Conservation (phyloP, 1,140 invertebrate genomes). For the Phocides pigmalion region DNA sequence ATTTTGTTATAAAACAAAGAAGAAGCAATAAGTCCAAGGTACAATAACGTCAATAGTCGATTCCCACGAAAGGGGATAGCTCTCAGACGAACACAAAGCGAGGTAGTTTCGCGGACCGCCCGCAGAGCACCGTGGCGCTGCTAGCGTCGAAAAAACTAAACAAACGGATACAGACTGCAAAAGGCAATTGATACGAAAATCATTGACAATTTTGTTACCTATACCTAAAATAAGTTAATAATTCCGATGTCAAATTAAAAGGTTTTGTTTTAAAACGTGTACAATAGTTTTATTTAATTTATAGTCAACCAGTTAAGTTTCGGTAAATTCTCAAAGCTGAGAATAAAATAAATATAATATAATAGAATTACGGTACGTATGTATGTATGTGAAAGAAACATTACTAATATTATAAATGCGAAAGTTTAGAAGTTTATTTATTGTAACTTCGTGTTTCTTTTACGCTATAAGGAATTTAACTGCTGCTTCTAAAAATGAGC, state of each 20-base stretch:
- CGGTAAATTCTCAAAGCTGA: no score
- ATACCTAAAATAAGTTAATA: not conserved
- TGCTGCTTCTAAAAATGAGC: no score
- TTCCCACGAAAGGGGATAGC: constrained; percentile 63
- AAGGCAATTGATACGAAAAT: constrained; percentile 33
- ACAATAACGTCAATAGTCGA: constrained; percentile 55
- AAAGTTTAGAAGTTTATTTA: no score
- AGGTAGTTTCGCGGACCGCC: constrained; percentile 59
- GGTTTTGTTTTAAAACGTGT: not conserved
- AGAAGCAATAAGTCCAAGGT: constrained; percentile 52
- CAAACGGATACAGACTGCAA: constrained; percentile 37
- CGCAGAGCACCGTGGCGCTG: constrained; percentile 51
- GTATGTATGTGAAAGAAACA: no score
- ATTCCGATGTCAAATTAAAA: no score
- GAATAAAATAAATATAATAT: no score
- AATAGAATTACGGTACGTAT: no score
- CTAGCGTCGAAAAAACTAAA: constrained; percentile 49
- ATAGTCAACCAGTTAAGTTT: no score
- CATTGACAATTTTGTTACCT: not conserved
- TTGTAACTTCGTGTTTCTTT: no score
- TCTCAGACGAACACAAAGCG: constrained; percentile 59
- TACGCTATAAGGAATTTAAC: no score
- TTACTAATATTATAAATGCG: no score
- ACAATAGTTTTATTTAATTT: no score
- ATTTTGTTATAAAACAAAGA: constrained; percentile 52